Evolutionary conservation across 2,113 vertebrate species (phyloP), one percentile per base, ranked within the genome.

Genomic region (Rana temporaria): DNA sequence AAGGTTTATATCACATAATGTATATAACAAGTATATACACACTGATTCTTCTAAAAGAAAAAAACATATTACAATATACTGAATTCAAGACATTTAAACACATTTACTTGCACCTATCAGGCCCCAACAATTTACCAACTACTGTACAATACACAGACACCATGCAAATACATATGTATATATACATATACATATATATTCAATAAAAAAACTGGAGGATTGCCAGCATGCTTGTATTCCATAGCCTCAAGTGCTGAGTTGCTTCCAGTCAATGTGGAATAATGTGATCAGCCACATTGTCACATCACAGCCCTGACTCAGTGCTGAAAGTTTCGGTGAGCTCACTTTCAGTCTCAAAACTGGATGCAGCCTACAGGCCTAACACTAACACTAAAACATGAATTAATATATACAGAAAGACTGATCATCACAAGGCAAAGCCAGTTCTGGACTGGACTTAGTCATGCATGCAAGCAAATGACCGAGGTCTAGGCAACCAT

Each of bases 211-310:
- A 90, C 92, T 93, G 92, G 94, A 96, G 90, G 89, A 85, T 87
- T 85, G 86, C 90, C 90, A 95, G 94, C 93, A 94, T 92, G 91
- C 90, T 88, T 88, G 88, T 92, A 91, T 96, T 87, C 90, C 90
- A 89, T 90, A 93, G 95, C 91, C 92, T 93, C 90, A 87, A 85
- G 89, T 90, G 91, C 92, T 92, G 93, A 48, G 64, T 48, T 85
- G 90, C 92, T 94, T 96, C 94, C 95, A 96, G 92, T 17, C 90
- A 94, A 97, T 96, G 93, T 95, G 95, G 94, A 89, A 88, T 85
- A 91, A 95, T 92, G 92, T 93, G 92, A 84, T 86, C 67, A 81
- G 73, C 85, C 94, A 96, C 95, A 95, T 91, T 88, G 87, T 94
- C 95, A 96, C 97, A 97, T 96, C 94, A 90, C 87, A 94, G 78